Evolutionary conservation across 2,888 invertebrate species (phyloP), one percentile per base, ranked within the genome.

Genomic region (Creontiades dilutus): DNA sequence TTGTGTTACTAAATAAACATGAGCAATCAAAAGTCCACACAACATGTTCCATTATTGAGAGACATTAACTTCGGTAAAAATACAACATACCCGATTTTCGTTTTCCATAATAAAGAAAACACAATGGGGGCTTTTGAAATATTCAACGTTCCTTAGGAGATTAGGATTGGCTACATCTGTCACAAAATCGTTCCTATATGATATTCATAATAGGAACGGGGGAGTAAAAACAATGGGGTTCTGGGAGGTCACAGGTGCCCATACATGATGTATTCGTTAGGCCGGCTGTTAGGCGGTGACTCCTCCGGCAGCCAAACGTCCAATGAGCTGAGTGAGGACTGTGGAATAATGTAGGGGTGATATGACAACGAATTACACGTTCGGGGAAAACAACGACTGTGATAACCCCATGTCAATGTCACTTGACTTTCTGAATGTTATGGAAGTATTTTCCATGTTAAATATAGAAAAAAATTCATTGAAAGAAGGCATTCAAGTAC

Each of bases 171-270:
- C 19, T 2, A 68, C 68, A 27, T 68, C n/a, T 19, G 68, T 68
- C 68, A 68, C 23, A 23, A 23, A 68, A 68, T 68, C 23, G 68
- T 27, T 68, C 68, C 9, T 7, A 68, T 68, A 27, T 7, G 23
- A 68, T 68, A 68, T 68, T 68, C 68, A 68, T 68, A 1, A 11
- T 12, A 12, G 23, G n/a, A 13, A 23, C 11, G 7, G 37, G 37
- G 68, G 23, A 0, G 3, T 23, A 68, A 68, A 68, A 23, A 68
- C 68, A 68, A 68, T 68, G 19, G 27, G 23, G 68, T 11, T 23
- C 68, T 68, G 68, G 9, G 68, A 68, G 68, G 68, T 19, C 68
- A 68, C 68, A 68, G 68, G 68, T 68, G 68, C 11, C 27, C 68
- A 68, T 68, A 68, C 68, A 68, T 68, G 19, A 68, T 68, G 68